Conservation (phyloP, 2,888 invertebrate genomes). For the Chloroclystis v-ata region DNA sequence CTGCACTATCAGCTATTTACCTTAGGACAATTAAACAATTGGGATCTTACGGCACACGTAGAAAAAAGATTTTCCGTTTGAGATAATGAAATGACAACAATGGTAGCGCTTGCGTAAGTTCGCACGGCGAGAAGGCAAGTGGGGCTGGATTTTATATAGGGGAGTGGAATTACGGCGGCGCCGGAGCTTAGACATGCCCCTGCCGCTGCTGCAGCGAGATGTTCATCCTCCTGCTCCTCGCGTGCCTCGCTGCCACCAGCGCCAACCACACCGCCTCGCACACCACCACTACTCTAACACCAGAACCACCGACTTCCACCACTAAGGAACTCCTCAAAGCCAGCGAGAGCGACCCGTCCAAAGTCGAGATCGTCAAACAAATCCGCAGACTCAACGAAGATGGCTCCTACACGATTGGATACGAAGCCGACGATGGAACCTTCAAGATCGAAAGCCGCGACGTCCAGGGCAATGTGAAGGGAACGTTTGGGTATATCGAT, state of each 20-base stretch:
- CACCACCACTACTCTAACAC: conserved; percentile 43
- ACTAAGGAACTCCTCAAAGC: conserved; percentile 77
- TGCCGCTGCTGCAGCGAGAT: conserved; percentile 62
- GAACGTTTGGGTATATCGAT: conserved; percentile 89
- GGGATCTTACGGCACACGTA: conserved; percentile 64
- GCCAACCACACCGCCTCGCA: conserved; percentile 44
- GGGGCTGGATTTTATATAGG: conserved; percentile 77
- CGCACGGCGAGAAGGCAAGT: conserved; percentile 65
- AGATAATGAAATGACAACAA: conserved; percentile 78
- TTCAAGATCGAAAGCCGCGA: conserved; percentile 91
- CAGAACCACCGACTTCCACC: conserved; percentile 49
- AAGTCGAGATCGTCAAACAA: conserved; percentile 88
- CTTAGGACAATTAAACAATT: conserved; percentile 72
- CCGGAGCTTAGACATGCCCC: conserved; percentile 70
- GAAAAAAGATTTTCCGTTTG: conserved; percentile 78
- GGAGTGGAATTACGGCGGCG: conserved; percentile 55
- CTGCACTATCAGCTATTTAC: conserved; percentile 53
- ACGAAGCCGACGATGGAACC: conserved; percentile 90
- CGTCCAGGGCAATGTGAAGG: conserved; percentile 87
- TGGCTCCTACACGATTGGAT: conserved; percentile 90
- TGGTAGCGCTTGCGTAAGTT: conserved; percentile 67
- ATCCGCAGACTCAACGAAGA: conserved; percentile 89
- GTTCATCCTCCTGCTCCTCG: conserved; percentile 59
- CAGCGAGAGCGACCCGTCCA: conserved; percentile 82
- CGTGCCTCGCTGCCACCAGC: conserved; percentile 46